Percentiles rank a stretch among this genome's conserved stretches.
phyloP scores from a whole-genome alignment of 2,888 invertebrate genomes.

The Periphyllus acericola region DNA sequence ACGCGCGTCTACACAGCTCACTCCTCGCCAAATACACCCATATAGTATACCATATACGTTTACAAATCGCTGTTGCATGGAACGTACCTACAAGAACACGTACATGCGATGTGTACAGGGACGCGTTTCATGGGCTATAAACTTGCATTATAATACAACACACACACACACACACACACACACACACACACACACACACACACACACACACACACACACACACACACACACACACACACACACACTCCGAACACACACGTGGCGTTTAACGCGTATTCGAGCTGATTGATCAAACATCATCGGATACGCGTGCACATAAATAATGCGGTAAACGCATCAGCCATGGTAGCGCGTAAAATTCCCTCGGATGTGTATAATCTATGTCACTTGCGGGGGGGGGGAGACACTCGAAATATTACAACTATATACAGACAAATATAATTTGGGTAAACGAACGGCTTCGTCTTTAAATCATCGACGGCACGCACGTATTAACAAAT shows the following conservation, averaged over 20 bases:
- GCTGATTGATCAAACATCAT: constrained; percentile 28
- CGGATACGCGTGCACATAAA: neutral
- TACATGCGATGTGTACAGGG: no score
- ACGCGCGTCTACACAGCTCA: no score
- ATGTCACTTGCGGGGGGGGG: neutral
- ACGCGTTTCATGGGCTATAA: no score
- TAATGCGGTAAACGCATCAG: neutral
- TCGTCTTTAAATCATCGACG: neutral
- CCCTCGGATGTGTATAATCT: neutral
- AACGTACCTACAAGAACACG: no score
- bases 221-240: neutral
- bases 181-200: no score
- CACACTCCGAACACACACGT: no score
- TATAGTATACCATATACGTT: no score
- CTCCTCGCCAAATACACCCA: no score
- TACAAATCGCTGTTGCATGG: no score
- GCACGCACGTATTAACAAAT: neutral
- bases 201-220: no score
- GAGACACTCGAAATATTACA: neutral
- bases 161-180: no score
- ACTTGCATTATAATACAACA: neutral
- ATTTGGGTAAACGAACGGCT: neutral
- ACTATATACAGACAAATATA: neutral
- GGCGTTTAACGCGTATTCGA: no score
- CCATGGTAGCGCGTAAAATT: neutral